Base-by-base conservation (phyloP, 1,140 invertebrate genomes). In the Adoxophyes honmai region DNA sequence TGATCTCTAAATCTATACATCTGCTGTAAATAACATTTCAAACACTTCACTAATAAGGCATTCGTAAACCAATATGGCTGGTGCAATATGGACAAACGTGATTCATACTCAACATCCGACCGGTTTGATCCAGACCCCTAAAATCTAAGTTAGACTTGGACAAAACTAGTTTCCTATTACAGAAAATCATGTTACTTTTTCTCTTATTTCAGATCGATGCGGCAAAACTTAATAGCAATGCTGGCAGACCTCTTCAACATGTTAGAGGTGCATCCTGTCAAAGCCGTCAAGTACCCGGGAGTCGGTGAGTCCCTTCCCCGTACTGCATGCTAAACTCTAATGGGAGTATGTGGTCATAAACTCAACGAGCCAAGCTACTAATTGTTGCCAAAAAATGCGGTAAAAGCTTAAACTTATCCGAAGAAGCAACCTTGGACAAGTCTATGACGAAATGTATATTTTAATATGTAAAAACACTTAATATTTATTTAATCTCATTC, bases 221-320 rank as follows among this genome's bases (percentile, higher is more conserved):
- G 94, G 75, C 94, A 96, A 75, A 99, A 99, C 91, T 90, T 99
- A 70, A 91, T 98, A 64, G 96, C 96, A 38, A 96, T 99, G 90
- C 90, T 99, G 63, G 97, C 98, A 55, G 98, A 99, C 86, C 92
- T 99, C 62, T 99, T 99, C 84, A 97, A 97, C 80, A 92, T 97
- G 60, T 92, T 99, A 78, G 98, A 99, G 91, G 96, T 98, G 57
- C 95, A 97, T 90, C 96, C 96, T 4, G 95, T 95, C 7, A 95
- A 96, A 78, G 96, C 95, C 82, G 96, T 97, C 38, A 93, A 94
- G 69, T 94, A 95, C 75, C 95, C 95, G 1, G 94, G 93, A 68
- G 82, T 66, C 58, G 90, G 86, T 90, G 78, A 84, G 81, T 86
- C 57, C 38, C 39, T 39, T 15, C 21, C 2, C 59, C 60, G 52